Evolutionary conservation across 2,888 invertebrate species (phyloP).

Genomic region (Eupithecia pulchellata): DNA sequence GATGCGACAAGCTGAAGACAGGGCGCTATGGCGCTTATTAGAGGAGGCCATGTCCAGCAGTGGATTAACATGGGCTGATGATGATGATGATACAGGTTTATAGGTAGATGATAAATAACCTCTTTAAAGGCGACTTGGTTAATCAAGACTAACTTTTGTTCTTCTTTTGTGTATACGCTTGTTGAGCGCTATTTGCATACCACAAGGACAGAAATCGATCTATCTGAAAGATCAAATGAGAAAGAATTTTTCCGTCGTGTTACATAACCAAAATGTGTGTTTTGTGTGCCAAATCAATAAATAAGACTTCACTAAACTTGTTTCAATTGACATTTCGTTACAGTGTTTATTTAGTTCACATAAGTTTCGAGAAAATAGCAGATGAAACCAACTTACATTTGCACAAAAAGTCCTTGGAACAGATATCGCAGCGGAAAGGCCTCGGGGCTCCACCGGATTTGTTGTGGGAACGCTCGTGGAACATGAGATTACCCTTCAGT

Average conservation of each 20-base stretch:
- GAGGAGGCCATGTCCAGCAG: too few relatives aligned
- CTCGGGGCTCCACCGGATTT: slow-evolving; percentile 88
- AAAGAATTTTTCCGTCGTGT: not conserved
- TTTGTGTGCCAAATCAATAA: too few relatives aligned
- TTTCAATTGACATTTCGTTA: not conserved
- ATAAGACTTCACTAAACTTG: not conserved
- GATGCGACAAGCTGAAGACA: too few relatives aligned
- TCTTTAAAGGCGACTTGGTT: not conserved
- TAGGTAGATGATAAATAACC: too few relatives aligned
- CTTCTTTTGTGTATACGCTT: not conserved
- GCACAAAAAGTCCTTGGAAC: slow-evolving; percentile 94
- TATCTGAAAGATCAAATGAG: not conserved
- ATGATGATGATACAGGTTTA: too few relatives aligned
- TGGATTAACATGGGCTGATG: too few relatives aligned
- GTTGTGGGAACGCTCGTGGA: slow-evolving; percentile 94
- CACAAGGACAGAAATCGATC: not conserved
- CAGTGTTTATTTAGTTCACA: not conserved
- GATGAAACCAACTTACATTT: slow-evolving; percentile 84
- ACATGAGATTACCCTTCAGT: slow-evolving; percentile 92
- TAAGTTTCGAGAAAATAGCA: not conserved
- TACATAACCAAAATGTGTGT: not conserved
- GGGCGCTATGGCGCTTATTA: too few relatives aligned
- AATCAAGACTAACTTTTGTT: too few relatives aligned
- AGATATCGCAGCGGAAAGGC: slow-evolving; percentile 92
- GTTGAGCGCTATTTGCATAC: not conserved